Evolutionary conservation across 1,140 invertebrate genomes (phyloP).

Genomic region (Ganaspis sp.): DNA sequence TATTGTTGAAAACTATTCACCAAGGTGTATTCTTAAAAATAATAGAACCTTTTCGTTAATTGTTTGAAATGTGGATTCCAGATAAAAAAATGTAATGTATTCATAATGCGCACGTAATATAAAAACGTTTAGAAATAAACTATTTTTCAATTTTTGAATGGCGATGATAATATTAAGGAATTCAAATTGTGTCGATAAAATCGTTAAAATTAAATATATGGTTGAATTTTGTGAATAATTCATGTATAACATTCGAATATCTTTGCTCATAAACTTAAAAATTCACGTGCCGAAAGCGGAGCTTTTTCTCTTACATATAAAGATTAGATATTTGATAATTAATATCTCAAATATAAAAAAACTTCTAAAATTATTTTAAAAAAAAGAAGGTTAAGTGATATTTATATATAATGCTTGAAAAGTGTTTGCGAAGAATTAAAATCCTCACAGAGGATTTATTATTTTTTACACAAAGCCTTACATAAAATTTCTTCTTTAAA

Average conservation of each 20-base stretch:
- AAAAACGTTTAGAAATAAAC: slow-evolving; percentile 6
- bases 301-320: slow-evolving; percentile 14
- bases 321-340: background rate
- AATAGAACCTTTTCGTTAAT: background rate
- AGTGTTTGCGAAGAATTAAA: slow-evolving; percentile 21
- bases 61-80: background rate
- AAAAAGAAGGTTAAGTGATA: slow-evolving; percentile 19
- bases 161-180: background rate
- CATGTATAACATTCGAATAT: background rate
- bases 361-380: background rate
- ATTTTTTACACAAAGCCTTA: slow-evolving; percentile 53
- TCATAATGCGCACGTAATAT: slow-evolving; percentile 13
- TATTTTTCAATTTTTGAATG: slow-evolving; percentile 21
- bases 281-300: slow-evolving; percentile 4
- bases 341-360: background rate
- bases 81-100: background rate
- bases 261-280: slow-evolving; percentile 15
- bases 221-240: slow-evolving; percentile 5
- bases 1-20: background rate
- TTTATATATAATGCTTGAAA: slow-evolving; percentile 9
- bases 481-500: background rate
- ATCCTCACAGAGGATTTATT: slow-evolving; percentile 40
- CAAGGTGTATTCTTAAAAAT: background rate
- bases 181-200: background rate
- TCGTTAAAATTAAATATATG: slow-evolving; percentile 1